Evolutionary conservation across 2,113 vertebrate species (phyloP).

Genomic region (Prunella fulvescens): DNA sequence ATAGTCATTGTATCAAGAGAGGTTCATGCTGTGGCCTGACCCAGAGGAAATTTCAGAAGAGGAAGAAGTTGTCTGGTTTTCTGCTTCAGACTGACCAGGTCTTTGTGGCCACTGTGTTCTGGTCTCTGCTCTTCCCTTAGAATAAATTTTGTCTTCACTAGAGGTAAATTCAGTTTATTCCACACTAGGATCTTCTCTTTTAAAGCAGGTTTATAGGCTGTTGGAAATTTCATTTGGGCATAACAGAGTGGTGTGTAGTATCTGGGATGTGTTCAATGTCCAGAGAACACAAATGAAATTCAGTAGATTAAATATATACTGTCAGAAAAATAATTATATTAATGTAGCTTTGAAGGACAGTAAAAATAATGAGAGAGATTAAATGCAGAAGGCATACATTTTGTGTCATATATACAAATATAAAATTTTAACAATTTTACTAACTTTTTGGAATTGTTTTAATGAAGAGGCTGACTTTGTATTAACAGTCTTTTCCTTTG

Average conservation of each 20-base stretch:
- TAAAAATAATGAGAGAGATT: background rate
- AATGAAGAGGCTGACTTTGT: background rate
- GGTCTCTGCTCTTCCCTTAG: background rate
- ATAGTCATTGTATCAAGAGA: background rate
- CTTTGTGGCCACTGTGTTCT: background rate
- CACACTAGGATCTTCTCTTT: background rate
- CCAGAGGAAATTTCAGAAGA: background rate
- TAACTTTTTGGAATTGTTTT: background rate
- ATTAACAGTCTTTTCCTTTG: background rate
- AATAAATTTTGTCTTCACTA: background rate
- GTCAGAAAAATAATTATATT: background rate
- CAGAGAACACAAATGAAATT: background rate
- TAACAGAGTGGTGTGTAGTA: background rate
- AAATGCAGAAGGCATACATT: background rate
- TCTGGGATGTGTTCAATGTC: background rate
- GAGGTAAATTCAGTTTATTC: background rate
- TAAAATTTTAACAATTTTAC: background rate
- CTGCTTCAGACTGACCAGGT: background rate
- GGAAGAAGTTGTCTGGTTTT: background rate
- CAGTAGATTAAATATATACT: background rate
- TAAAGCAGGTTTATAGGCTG: background rate
- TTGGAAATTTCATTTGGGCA: background rate
- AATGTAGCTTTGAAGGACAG: background rate
- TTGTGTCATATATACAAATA: background rate
- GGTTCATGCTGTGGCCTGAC: background rate